phyloP scores from a whole-genome alignment of 2,888 invertebrate genomes.

The Rapana venosa region DNA sequence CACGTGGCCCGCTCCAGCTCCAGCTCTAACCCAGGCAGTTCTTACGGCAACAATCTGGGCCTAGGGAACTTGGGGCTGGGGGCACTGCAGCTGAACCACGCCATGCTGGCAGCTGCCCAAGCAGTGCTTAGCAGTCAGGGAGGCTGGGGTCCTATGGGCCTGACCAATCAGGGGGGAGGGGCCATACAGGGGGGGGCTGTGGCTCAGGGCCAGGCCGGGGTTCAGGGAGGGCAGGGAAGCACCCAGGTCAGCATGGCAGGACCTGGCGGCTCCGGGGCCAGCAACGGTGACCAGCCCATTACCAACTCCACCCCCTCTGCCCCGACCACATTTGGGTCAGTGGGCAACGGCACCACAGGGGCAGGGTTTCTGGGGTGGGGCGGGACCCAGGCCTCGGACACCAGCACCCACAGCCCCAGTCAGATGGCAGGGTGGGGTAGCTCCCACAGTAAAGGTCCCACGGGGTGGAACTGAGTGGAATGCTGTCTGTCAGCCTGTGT shows the following conservation, averaged over 20 bases:
- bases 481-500: conserved; percentile 14
- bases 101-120: conserved; percentile 91
- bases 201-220: conserved; percentile 32
- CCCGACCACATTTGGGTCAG: conserved; percentile 65
- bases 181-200: conserved; percentile 51
- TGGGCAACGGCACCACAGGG: conserved; percentile 61
- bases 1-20: conserved; percentile 51
- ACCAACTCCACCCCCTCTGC: conserved; percentile 59
- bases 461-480: conserved; percentile 53
- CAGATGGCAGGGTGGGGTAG: conserved; percentile 55
- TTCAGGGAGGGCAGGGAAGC: conserved; percentile 47
- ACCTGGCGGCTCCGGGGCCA: conserved; percentile 54
- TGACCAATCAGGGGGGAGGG: conserved; percentile 67
- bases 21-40: conserved; percentile 55
- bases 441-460: conserved; percentile 52
- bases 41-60: conserved; percentile 59
- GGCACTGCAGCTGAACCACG: conserved; percentile 87
- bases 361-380: conserved; percentile 68
- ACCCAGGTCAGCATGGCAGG: conserved; percentile 52
- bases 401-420: conserved; percentile 51
- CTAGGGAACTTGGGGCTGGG: conserved; percentile 84
- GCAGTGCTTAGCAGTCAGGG: conserved; percentile 79
- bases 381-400: conserved; percentile 61
- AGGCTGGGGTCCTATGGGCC: conserved; percentile 75
- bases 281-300: conserved; percentile 56